phyloP scores from a whole-genome alignment of 2,113 vertebrate genomes.

The Sciurus niger region DNA sequence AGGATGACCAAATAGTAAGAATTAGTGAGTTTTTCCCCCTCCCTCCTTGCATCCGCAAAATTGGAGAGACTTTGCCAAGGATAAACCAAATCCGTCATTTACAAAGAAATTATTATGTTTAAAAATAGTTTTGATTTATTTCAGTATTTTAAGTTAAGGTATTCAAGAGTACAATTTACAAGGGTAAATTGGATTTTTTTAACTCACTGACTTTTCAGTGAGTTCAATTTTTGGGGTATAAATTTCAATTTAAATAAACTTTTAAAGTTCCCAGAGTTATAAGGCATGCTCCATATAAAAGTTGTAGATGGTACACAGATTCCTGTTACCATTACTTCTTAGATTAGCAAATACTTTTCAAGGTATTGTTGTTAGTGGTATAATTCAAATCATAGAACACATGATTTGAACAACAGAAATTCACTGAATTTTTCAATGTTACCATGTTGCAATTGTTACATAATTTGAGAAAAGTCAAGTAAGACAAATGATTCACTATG shows the following conservation, averaged over 20 bases:
- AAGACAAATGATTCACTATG: not conserved
- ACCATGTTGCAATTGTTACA: not conserved
- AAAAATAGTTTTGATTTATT: not conserved
- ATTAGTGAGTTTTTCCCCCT: not conserved
- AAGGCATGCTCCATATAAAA: not conserved
- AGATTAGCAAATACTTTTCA: not conserved
- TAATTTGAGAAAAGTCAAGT: not conserved
- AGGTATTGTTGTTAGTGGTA: no score
- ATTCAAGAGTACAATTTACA: not conserved
- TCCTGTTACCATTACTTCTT: no score
- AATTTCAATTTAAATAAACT: not conserved
- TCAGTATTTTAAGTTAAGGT: not conserved
- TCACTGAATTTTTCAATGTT: not conserved
- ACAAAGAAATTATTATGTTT: not conserved
- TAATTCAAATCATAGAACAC: no score
- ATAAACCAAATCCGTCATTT: not conserved
- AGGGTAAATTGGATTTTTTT: not conserved
- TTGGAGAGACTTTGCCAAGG: not conserved
- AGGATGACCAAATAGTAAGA: not conserved
- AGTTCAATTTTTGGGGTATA: not conserved
- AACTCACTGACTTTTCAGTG: not conserved
- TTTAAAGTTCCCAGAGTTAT: not conserved
- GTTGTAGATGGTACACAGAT: not conserved
- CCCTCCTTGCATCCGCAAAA: not conserved
- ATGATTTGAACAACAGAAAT: not conserved